A percentile compares a stretch with the other conserved stretches of the same genome.
Evolutionary conservation across 2,113 vertebrate species (phyloP).

Genomic region (Lepisosteus oculatus): DNA sequence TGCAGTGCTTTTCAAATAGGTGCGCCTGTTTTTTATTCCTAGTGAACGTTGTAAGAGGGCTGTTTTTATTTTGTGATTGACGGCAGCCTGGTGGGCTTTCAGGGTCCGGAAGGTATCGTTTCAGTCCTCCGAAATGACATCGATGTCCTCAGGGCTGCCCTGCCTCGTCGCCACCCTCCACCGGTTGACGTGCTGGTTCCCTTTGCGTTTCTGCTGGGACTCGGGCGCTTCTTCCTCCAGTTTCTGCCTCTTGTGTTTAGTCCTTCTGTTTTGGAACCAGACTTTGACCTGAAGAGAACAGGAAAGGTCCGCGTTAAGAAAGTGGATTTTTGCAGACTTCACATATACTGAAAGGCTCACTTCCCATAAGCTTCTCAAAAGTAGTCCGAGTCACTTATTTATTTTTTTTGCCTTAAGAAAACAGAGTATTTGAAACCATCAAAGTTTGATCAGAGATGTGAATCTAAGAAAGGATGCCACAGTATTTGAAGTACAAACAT

Average conservation of each 20-base stretch:
- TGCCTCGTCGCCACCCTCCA: conserved; percentile 70
- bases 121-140: conserved; percentile 70
- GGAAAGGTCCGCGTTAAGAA: neutral
- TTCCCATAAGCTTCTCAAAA: no score
- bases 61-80: neutral
- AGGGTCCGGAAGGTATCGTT: neutral
- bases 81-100: neutral
- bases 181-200: conserved; percentile 67
- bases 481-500: no score
- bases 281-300: conserved; percentile 63
- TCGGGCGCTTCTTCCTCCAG: conserved; percentile 72
- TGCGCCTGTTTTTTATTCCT: neutral
- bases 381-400: no score
- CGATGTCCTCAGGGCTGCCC: conserved; percentile 58
- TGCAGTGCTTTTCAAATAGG: no score
- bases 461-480: no score
- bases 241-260: conserved; percentile 77
- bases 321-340: no score
- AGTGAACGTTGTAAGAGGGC: neutral
- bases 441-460: no score
- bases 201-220: conserved; percentile 70
- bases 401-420: no score
- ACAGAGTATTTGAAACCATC: no score
- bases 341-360: no score
- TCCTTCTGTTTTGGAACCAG: conserved; percentile 77